These are phyloP conservation scores for Onychomys leucogaster DNA, from an alignment of 2,797 vertebrate genomes.

Conservation along the genomic window DNA sequence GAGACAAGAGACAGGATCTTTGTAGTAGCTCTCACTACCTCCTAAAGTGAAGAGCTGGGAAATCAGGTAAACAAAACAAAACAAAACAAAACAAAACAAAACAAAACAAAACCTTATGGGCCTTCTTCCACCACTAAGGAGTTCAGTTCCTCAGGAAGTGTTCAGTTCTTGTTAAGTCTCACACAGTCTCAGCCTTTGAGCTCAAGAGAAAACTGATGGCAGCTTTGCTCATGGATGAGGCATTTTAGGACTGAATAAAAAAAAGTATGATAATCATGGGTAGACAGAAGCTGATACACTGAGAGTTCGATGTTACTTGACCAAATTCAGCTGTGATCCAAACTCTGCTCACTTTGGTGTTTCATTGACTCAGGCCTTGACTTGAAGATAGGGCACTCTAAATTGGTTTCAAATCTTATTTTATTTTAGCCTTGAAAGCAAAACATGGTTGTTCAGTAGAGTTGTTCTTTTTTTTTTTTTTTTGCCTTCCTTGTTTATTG, in stretches of 20 bases:
- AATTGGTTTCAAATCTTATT: conserved; percentile 34
- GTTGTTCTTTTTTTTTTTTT: background rate
- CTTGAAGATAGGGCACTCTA: background rate
- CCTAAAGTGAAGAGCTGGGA: conserved; percentile 33
- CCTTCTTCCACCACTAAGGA: background rate
- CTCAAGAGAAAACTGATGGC: background rate
- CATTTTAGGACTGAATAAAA: conserved; percentile 28
- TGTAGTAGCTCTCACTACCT: background rate
- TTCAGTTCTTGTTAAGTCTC: conserved; percentile 6
- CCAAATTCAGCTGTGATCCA: background rate
- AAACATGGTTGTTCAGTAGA: background rate
- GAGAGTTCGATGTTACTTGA: background rate
- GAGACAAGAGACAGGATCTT: conserved; percentile 28
- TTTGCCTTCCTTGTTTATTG: background rate
- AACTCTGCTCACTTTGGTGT: background rate
- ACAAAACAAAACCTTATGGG: background rate
- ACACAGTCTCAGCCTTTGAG: background rate
- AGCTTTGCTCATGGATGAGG: background rate
- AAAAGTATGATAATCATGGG: background rate
- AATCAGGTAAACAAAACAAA: conserved; percentile 18
- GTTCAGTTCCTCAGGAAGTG: background rate
- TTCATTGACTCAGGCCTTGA: background rate
- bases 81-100: too few species aligned
- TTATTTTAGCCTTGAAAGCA: conserved; percentile 56
- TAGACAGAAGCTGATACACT: conserved; percentile 37